These are phyloP conservation scores for Dendroctonus ponderosae DNA, from an alignment of 1,140 invertebrate species.

Conservation along the genomic window DNA sequence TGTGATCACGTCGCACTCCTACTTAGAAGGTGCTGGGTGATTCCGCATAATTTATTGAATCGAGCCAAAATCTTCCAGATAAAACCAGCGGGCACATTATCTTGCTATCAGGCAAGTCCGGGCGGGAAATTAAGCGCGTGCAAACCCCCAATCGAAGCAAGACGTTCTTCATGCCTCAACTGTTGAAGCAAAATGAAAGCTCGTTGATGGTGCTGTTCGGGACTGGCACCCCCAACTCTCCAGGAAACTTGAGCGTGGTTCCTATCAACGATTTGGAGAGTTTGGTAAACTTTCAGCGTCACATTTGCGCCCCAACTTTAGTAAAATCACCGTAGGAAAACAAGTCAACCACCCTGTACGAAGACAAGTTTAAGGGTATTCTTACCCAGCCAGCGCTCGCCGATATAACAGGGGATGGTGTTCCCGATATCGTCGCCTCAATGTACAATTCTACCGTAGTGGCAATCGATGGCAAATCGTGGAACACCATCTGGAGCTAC, in stretches of 20 bases:
- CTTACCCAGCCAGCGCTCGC: constrained; percentile 69
- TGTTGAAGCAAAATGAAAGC: constrained; percentile 58
- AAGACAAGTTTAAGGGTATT: constrained; percentile 55
- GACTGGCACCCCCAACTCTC: constrained; percentile 72
- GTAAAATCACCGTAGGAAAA: constrained; percentile 20
- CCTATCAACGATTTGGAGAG: constrained; percentile 40
- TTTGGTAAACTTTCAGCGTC: constrained; percentile 36
- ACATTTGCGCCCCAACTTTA: not conserved
- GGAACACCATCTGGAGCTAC: constrained; percentile 70
- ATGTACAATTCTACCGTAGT: constrained; percentile 72
- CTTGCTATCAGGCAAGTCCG: constrained; percentile 69
- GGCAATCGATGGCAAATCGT: constrained; percentile 70
- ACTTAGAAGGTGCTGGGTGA: constrained; percentile 48
- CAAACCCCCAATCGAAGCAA: constrained; percentile 67
- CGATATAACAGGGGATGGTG: constrained; percentile 72
- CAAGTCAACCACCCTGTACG: constrained; percentile 47
- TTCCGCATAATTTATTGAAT: not conserved
- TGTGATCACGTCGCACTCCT: constrained; percentile 68
- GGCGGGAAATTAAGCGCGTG: constrained; percentile 62
- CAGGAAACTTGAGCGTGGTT: constrained; percentile 59
- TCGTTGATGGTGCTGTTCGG: constrained; percentile 61
- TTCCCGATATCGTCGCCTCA: constrained; percentile 71
- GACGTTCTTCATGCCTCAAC: constrained; percentile 71
- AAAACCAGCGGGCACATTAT: constrained; percentile 60
- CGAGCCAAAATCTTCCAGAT: constrained; percentile 10